Evolutionary conservation across 2,113 vertebrate species (phyloP), one percentile per base, ranked within the genome.

Genomic region (Spheniscus mendiculus): DNA sequence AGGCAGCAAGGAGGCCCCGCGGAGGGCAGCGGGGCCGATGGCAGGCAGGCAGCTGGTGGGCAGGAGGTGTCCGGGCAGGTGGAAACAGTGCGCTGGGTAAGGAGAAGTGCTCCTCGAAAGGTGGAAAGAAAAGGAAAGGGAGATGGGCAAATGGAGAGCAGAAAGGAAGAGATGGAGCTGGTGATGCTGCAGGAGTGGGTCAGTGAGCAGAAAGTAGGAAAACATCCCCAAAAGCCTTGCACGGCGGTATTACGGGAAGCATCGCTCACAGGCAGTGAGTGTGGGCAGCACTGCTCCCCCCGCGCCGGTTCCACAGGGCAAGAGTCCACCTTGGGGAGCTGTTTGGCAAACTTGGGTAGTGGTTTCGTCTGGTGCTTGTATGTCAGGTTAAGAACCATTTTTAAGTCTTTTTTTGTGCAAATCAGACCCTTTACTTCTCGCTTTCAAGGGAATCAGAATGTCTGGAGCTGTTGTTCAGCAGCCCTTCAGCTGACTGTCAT

Each of bases 271-370:
- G 42, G 42, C 42, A 42, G 42, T 42, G 42, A 42, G 42, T 15
- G 42, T 15, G 42, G 42, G 42, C 50, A 32, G 50, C 36, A 34
- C 30, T 3, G 15, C 30, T 34, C 8, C 26, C 6, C 8, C 5
- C 2, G 36, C 8, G 1, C 23, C 12, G 3, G 15, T 34, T 32
- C 52, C 9, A 1, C 21, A 5, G 34, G 42, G 5, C 45, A 2
- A 6, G 6, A 2, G 12, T 10, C 27, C 26, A 3, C 53, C 53
- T 7, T 1, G 45, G 55, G 61, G 21, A 34, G 27, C 34, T 22
- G 13, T 3, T 19, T 11, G 16, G 42, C 20, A 20, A 20, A 5
- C 25, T 4, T 30, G 52, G n/a, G 30, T 7, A 7, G 10, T 2
- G 23, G 30, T 5, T 56, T n/a, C 1, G 1, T 12, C 16, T 5